A percentile compares a stretch with the other conserved stretches of the same genome.
Conservation (phyloP, 1,140 invertebrate genomes). For the Brachionus rotundiformis region DNA sequence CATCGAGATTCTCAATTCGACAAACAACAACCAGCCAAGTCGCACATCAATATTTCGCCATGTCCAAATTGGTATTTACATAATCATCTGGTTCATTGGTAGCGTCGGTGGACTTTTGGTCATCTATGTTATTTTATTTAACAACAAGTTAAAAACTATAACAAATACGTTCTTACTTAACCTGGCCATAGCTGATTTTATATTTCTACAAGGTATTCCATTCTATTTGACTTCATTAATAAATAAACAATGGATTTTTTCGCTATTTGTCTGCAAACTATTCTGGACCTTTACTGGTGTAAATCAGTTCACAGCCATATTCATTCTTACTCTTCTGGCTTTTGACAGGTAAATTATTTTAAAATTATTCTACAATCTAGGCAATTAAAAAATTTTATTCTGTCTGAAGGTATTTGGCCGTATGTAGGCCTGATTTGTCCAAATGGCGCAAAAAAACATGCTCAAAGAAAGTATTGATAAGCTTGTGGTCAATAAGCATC, state of each 20-base stretch:
- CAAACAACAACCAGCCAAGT: neutral
- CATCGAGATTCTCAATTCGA: neutral
- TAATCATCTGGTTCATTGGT: constrained; percentile 53
- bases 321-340: constrained; percentile 40
- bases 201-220: constrained; percentile 56
- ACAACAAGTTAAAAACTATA: constrained; percentile 58
- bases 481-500: constrained; percentile 32
- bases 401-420: constrained; percentile 38
- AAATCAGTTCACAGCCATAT: constrained; percentile 50
- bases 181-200: constrained; percentile 60
- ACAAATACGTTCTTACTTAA: constrained; percentile 63
- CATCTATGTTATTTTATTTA: constrained; percentile 59
- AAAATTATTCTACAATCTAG: too few relatives aligned
- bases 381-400: neutral
- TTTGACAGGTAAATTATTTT: constrained; percentile 51
- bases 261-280: constrained; percentile 55
- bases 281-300: constrained; percentile 36
- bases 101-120: constrained; percentile 59
- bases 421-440: constrained; percentile 10
- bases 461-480: constrained; percentile 22
- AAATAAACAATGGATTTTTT: constrained; percentile 56
- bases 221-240: constrained; percentile 55
- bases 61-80: constrained; percentile 47
- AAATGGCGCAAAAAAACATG: constrained; percentile 7
- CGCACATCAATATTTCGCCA: neutral